These are phyloP conservation scores for Xestia rhomboidea DNA, from an alignment of 2,888 invertebrate species.

Conservation along the genomic window DNA sequence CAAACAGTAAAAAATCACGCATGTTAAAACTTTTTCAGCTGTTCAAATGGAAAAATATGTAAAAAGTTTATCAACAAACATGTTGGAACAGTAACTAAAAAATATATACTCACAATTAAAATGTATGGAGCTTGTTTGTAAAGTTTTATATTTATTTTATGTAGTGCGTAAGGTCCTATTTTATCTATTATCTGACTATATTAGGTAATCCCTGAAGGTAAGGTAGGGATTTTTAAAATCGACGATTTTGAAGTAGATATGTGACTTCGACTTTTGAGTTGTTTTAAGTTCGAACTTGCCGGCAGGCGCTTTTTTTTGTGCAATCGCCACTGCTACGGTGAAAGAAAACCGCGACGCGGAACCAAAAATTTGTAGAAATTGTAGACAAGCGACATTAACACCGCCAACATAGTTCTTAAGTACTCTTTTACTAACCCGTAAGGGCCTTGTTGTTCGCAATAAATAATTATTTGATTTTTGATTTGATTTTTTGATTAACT, in stretches of 20 bases:
- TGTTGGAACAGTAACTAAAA: background rate
- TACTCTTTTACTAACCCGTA: too few relatives aligned
- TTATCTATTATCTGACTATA: background rate
- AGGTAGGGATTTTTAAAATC: background rate
- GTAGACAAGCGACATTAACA: background rate
- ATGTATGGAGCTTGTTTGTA: slow-evolving; percentile 1
- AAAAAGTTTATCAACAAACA: slow-evolving; percentile 35
- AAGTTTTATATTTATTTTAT: background rate
- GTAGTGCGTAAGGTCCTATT: background rate
- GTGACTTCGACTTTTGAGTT: background rate
- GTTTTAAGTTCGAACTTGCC: background rate
- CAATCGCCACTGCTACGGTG: background rate
- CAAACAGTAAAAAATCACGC: background rate
- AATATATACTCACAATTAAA: slow-evolving; percentile 2
- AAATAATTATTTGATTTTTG: too few relatives aligned
- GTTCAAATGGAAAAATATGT: slow-evolving; percentile 36
- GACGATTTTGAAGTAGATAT: background rate
- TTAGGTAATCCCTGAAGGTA: background rate
- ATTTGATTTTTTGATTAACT: too few relatives aligned
- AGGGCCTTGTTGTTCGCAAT: too few relatives aligned
- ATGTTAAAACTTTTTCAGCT: background rate
- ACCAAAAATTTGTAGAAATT: background rate
- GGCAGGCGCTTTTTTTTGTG: background rate
- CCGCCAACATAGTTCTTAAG: too few relatives aligned
- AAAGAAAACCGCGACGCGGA: background rate